Evolutionary conservation across 2,113 vertebrate genomes (phyloP), one percentile per base, ranked within the genome.

Genomic region (Corythornis vintsioides): DNA sequence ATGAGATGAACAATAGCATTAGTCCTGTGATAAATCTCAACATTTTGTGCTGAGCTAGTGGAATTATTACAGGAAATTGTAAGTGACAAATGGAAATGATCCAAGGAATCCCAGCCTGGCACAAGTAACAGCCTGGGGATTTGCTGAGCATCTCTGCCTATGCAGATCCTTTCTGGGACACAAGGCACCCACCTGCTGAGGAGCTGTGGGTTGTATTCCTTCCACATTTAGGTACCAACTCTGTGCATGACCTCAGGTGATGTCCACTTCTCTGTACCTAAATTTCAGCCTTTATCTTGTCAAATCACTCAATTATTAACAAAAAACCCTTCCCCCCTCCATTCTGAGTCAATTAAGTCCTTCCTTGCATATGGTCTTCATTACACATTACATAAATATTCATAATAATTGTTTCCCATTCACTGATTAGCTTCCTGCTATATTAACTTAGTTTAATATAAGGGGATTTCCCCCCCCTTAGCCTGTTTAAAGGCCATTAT

Each of bases 11-110:
- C 10, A 9, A 3, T 5, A 19, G 24, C 10, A 3, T 28, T 7
- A 25, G 31, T 6, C 4, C 59, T 59, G 18, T 19, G 56, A 70
- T 56, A 25, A 92, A 90, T 38, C 38, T 59, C 69, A 26, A 55
- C 55, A 21, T 7, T 93, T 80, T 70, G 21, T 71, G 86, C 92
- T 95, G 86, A 94, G 76, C 83, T 83, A 76, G 24, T 70, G 73
- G 56, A 83, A 90, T 91, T 69, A 57, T 13, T 15, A 15, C 7
- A 2, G 13, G 64, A 80, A 47, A 77, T 20, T 71, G 15, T 31
- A 43, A 19, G 56, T 10, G 22, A 38, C 29, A 38, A 60, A n/a
- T 81, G 73, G 9, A 90, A 90, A 86, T 24, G 69, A 63, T 22
- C 14, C 1, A 0, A 88, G 64, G 64, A 61, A 77, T 56, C 31